phyloP scores from a whole-genome alignment of 2,113 vertebrate species.

The Ammodytes marinus region DNA sequence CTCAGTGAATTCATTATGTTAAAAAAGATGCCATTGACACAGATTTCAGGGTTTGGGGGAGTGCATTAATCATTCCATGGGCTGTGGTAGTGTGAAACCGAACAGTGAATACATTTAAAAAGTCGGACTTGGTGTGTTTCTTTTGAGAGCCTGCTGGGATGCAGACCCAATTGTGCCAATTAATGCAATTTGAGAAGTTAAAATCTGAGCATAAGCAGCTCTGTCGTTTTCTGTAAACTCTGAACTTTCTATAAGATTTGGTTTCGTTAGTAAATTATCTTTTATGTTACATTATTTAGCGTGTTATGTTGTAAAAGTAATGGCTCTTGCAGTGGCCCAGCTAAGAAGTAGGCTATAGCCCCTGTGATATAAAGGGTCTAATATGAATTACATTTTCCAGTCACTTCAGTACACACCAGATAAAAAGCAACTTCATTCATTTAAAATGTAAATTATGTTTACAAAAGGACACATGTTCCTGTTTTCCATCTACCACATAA shows the following conservation, averaged over 20 bases:
- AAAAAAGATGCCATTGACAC: slow-evolving; percentile 60
- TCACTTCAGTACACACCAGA: slow-evolving; percentile 3
- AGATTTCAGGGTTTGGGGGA: slow-evolving; percentile 56
- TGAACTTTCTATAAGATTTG: not conserved
- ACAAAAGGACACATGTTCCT: not conserved
- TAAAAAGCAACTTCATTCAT: slow-evolving; percentile 1
- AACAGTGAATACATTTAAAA: not conserved
- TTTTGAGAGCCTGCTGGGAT: not conserved
- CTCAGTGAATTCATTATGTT: slow-evolving; percentile 62
- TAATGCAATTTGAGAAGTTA: slow-evolving; percentile 9
- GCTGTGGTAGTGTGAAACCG: slow-evolving; percentile 6
- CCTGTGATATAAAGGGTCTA: not conserved
- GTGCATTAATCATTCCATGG: slow-evolving; percentile 27
- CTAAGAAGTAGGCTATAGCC: not conserved
- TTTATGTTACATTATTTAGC: not conserved
- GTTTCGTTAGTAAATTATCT: too few relatives aligned
- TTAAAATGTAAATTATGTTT: not conserved
- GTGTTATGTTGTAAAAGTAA: not conserved
- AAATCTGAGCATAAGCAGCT: slow-evolving; percentile 1
- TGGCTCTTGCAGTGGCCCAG: not conserved
- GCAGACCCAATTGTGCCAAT: not conserved
- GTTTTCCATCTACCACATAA: not conserved
- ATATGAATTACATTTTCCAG: slow-evolving; percentile 10
- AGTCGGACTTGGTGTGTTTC: not conserved
- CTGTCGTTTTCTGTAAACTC: not conserved